Evolutionary conservation across 1,140 invertebrate species (phyloP), one percentile per base, ranked within the genome.

Genomic region (Yoshiicerus persimilis): DNA sequence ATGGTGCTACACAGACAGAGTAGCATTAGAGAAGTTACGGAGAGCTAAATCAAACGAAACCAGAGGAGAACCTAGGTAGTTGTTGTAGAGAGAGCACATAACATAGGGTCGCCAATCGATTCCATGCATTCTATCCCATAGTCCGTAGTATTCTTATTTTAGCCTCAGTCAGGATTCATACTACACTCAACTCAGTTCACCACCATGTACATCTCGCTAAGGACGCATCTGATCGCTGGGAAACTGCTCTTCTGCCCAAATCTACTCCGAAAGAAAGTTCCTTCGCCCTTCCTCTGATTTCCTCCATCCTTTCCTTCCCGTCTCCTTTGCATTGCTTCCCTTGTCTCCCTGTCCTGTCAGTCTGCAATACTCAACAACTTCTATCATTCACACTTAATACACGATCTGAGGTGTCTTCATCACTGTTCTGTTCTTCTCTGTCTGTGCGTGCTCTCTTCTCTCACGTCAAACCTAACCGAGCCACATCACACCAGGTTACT

Each of bases 101-200:
- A 38, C 75, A 80, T 80, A 80, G 75, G 75, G 75, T 80, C 75
- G 70, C 38, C 66, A 87, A 87, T 87, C 86, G 86, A 87, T 87
- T 87, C 75, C 27, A 83, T 39, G 8, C 86, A 87, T 87, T 87
- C 75, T 38, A 83, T 39, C 20, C 86, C 75, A 36, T 80, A 16
- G 39, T 13, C 34, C 75, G n/a, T 38, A 11, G 70, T 34, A 80
- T 80, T 80, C 75, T 9, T 32, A 32, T 32, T 80, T 80, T 13
- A 80, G 70, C 27, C 75, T 87, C 39, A 87, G 86, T 87, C 86
- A 87, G 70, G 25, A 83, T 87, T 87, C 86, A 87, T 87, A 38
- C 70, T 27, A 47, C 32, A 87, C 84, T 84, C 87, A 84, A 80
- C 27, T 87, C 47, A 75, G 34, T 36, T 66, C 38, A 20, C 47